Base-by-base conservation (phyloP, 2,797 vertebrate species). In the Anguilla obscura region DNA sequence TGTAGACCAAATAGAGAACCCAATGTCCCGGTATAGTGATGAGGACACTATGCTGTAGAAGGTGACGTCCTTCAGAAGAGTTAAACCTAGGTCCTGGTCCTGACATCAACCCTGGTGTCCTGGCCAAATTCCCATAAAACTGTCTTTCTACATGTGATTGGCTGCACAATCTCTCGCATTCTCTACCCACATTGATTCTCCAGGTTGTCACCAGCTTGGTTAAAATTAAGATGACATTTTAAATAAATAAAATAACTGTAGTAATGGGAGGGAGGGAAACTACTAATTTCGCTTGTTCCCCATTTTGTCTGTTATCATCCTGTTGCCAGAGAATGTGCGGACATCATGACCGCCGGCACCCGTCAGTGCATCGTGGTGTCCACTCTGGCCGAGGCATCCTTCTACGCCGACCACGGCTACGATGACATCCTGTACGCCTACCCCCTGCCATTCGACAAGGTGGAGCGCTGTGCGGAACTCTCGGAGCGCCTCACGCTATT, bases 381-480 rank as follows among this genome's bases (percentile, higher is more conserved):
- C 91, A 97, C 97, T 0, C 86, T 97, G 91, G 96, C 96, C 0
- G 96, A 97, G 86, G 97, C 96, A 1, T 91, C 24, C 36, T 96
- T 97, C 90, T 97, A 96, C 58, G 95, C 96, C 0, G 94, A 96
- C 24, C 92, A 94, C 0, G 97, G 96, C 56, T 97, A 96, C 87
- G 96, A 97, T 10, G 97, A 97, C 93, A 97, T 97, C 92, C 95
- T 97, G 8, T 97, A 97, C 54, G 97, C 96, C 0, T 97, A 96
- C 90, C 95, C 93, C 0, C 50, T 97, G 85, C 96, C 96, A 0
- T 94, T 95, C 79, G 94, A 95, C 91, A 96, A 97, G 92, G 93
- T 97, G 86, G 95, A 93, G 40, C 94, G 91, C 48, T 97, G 96
- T 33, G 95, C 93, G 0, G 88, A 90, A 27, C 90, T 97, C 58